Percentiles rank a stretch among this genome's conserved stretches.
Conservation (phyloP, 2,888 invertebrate species). For the Meteorus cinctellus region DNA sequence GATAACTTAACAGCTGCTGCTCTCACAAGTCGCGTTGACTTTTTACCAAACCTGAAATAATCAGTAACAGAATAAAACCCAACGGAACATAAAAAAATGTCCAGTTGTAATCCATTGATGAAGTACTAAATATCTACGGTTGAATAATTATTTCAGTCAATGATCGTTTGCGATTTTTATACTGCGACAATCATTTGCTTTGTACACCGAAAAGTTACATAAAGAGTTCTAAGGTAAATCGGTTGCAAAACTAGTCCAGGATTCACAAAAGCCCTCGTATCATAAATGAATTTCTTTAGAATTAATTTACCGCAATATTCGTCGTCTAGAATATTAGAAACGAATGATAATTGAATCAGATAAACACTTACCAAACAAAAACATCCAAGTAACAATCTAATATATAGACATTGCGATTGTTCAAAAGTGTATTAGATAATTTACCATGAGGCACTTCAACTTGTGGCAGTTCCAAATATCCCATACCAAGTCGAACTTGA, state of each 20-base stretch:
- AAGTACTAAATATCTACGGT: neutral
- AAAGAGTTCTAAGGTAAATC: no score
- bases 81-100: neutral
- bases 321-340: no score
- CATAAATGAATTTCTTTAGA: no score
- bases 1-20: slow-evolving; percentile 98
- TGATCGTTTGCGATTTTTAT: no score
- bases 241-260: no score
- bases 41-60: slow-evolving; percentile 90
- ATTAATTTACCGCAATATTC: no score
- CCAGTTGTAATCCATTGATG: neutral
- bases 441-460: slow-evolving; percentile 85
- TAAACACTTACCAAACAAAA: slow-evolving; percentile 87
- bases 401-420: slow-evolving; percentile 95
- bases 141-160: no score
- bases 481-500: slow-evolving; percentile 98
- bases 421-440: slow-evolving; percentile 84
- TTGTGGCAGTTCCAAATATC: slow-evolving; percentile 98
- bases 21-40: slow-evolving; percentile 94
- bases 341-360: no score
- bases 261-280: no score
- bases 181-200: no score
- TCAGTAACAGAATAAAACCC: neutral
- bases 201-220: no score
- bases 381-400: slow-evolving; percentile 95